These are phyloP conservation scores for Porites rus DNA, from an alignment of 92 coral and sea anemone genomes.

Conservation along the genomic window DNA sequence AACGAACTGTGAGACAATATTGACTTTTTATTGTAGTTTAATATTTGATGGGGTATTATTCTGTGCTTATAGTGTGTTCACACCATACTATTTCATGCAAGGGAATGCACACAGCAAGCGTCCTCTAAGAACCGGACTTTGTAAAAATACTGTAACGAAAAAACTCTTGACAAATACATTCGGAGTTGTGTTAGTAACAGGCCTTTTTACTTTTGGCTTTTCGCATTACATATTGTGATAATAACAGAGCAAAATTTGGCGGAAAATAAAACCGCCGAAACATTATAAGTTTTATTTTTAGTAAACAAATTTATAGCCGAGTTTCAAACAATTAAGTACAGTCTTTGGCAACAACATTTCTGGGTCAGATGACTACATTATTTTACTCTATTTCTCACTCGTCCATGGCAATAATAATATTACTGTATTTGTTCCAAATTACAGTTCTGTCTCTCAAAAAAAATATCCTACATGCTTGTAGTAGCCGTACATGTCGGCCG, in stretches of 20 bases:
- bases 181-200: slow-evolving; percentile 22
- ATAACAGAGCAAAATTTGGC: background rate
- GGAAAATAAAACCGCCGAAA: slow-evolving; percentile 5
- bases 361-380: slow-evolving; percentile 20
- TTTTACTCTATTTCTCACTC: slow-evolving; percentile 43
- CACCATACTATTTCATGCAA: slow-evolving; percentile 31
- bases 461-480: slow-evolving; percentile 53
- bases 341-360: background rate
- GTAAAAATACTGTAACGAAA: background rate
- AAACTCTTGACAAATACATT: slow-evolving; percentile 5
- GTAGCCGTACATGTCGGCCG: slow-evolving; percentile 49
- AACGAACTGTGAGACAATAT: slow-evolving; percentile 11
- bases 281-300: background rate
- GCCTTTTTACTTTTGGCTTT: slow-evolving; percentile 2
- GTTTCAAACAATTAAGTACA: too few relatives aligned
- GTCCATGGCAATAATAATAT: slow-evolving; percentile 17
- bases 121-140: slow-evolving; percentile 10
- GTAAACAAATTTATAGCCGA: background rate
- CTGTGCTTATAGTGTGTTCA: background rate
- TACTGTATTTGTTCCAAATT: slow-evolving; percentile 17
- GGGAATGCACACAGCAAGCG: slow-evolving; percentile 15
- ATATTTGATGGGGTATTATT: slow-evolving; percentile 17
- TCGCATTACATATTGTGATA: slow-evolving; percentile 19
- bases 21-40: background rate
- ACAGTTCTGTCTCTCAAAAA: slow-evolving; percentile 34